A percentile compares a stretch with the other conserved stretches of the same genome.
phyloP scores from a whole-genome alignment of 2,113 vertebrate species.

The Ciconia boyciana region DNA sequence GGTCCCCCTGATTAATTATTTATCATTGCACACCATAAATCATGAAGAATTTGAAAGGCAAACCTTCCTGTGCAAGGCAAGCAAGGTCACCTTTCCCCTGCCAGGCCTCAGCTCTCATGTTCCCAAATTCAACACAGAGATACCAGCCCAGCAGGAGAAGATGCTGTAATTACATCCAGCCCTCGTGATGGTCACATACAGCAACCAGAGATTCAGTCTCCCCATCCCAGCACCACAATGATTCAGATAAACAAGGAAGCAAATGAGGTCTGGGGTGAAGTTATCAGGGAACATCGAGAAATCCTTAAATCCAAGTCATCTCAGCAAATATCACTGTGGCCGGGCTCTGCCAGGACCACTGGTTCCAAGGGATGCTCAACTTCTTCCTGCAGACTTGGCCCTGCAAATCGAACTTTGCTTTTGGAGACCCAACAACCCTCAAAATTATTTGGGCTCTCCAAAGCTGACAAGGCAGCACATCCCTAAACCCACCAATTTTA shows the following conservation, averaged over 20 bases:
- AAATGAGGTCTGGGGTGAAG: not conserved
- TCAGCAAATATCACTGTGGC: rapidly evolving
- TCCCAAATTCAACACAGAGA: rapidly evolving
- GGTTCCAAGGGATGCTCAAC: not conserved
- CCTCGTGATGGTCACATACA: not conserved
- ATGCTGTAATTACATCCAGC: not conserved
- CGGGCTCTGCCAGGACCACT: not conserved
- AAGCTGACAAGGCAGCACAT: not conserved
- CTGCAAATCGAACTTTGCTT: not conserved
- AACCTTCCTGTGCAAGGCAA: not conserved
- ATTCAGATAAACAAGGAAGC: not conserved
- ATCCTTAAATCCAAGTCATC: not conserved
- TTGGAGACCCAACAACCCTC: not conserved
- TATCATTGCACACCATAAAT: not conserved
- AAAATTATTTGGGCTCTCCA: not conserved
- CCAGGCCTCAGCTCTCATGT: not conserved
- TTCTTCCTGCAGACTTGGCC: not conserved
- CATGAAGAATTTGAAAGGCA: not conserved
- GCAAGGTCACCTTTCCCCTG: not conserved
- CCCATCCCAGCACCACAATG: not conserved
- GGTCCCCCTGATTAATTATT: not conserved
- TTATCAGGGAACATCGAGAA: not conserved
- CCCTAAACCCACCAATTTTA: not conserved
- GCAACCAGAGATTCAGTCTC: not conserved
- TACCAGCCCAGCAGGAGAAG: not conserved